Conservation (phyloP, 2,888 invertebrate genomes). For the Noctua janthe region DNA sequence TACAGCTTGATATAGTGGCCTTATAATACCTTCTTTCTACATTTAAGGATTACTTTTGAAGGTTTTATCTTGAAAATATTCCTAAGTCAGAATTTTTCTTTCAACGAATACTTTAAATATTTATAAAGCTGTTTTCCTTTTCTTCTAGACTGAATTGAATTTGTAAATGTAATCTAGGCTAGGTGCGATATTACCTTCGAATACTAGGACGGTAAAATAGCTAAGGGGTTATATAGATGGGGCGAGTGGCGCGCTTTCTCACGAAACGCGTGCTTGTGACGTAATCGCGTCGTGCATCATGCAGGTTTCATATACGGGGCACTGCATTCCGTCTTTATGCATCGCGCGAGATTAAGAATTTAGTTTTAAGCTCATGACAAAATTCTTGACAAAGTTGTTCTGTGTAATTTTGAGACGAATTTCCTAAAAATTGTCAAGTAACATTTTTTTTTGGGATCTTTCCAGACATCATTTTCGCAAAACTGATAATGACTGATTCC, state of each 20-base stretch:
- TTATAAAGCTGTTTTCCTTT: conserved; percentile 15
- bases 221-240: not conserved
- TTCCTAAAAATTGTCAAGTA: no score
- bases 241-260: not conserved
- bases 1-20: not conserved
- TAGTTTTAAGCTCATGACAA: not conserved
- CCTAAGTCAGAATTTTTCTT: not conserved
- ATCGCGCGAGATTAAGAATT: not conserved
- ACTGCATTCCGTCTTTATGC: conserved; percentile 8
- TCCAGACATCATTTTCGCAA: not conserved
- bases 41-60: not conserved
- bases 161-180: conserved; percentile 35
- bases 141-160: conserved; percentile 36
- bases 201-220: not conserved
- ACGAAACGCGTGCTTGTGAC: conserved; percentile 7
- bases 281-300: not conserved
- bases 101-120: conserved; percentile 28
- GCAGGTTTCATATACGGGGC: not conserved
- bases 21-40: not conserved
- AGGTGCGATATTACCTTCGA: conserved; percentile 10
- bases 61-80: not conserved
- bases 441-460: no score
- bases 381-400: not conserved
- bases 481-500: not conserved
- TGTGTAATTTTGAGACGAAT: no score